Percentiles rank a stretch among this genome's conserved stretches.
These are phyloP conservation scores for Laticauda colubrina DNA, from an alignment of 2,113 vertebrate genomes.

Conservation along the genomic window DNA sequence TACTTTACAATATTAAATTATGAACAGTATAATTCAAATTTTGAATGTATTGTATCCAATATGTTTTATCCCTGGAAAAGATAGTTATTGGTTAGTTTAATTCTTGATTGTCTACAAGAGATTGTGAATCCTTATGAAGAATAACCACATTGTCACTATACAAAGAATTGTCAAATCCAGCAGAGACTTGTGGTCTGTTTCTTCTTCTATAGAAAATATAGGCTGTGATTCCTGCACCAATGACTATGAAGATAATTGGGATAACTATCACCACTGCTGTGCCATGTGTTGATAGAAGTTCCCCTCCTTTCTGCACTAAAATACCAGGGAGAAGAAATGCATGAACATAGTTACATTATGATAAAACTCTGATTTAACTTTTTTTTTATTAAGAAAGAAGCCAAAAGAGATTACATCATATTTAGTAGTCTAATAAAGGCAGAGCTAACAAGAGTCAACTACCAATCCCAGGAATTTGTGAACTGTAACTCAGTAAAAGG, in stretches of 20 bases:
- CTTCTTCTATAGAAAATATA: conserved; percentile 81
- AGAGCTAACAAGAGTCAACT: neutral
- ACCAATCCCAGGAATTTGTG: neutral
- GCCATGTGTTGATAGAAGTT: conserved; percentile 37
- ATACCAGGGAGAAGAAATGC: neutral
- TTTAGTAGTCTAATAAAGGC: neutral
- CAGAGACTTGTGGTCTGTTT: conserved; percentile 52
- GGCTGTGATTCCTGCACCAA: conserved; percentile 64
- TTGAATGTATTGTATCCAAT: neutral
- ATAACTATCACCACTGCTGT: conserved; percentile 72
- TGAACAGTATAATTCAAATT: neutral
- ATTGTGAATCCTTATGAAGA: conserved; percentile 77
- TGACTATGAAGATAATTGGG: conserved; percentile 74
- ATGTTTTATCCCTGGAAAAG: neutral
- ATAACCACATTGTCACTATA: conserved; percentile 75
- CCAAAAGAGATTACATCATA: neutral
- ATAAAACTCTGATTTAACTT: neutral
- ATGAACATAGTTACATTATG: neutral
- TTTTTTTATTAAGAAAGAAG: neutral
- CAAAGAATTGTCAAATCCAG: conserved; percentile 84
- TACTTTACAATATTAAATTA: neutral
- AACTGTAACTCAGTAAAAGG: neutral
- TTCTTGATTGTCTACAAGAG: conserved; percentile 65
- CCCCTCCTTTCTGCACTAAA: conserved; percentile 7
- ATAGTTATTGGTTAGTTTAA: neutral